phyloP scores from a whole-genome alignment of 2,113 vertebrate species.

The Stomatorhinus ivindoensis region DNA sequence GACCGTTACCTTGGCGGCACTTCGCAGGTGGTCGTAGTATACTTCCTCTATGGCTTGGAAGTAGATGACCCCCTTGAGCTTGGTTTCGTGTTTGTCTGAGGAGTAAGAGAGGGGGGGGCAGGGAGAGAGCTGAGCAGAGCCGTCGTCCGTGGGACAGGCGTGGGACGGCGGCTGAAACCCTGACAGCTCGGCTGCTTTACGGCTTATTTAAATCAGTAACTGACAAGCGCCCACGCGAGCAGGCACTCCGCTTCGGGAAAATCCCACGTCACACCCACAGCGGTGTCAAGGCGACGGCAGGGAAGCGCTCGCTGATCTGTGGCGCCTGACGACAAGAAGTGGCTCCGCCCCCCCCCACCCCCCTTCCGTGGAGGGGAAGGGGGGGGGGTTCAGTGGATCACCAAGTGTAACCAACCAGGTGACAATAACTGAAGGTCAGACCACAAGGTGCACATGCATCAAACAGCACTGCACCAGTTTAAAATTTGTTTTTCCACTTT shows the following conservation, averaged over 20 bases:
- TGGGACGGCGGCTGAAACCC: background rate
- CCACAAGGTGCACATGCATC: too few species aligned
- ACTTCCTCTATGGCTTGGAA: conserved; percentile 75
- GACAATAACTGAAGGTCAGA: too few species aligned
- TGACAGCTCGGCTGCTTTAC: background rate
- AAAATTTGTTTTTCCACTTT: background rate
- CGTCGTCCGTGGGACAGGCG: background rate
- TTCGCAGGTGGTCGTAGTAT: conserved; percentile 72
- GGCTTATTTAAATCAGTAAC: background rate
- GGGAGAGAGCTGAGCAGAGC: background rate
- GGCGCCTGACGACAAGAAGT: background rate
- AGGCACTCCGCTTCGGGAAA: background rate
- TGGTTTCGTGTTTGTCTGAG: conserved; percentile 71
- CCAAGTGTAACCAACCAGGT: too few species aligned
- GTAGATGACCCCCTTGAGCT: conserved; percentile 73
- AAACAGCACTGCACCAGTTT: too few species aligned
- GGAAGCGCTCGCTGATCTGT: background rate
- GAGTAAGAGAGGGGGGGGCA: conserved; percentile 22
- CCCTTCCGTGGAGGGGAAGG: background rate
- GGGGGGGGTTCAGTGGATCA: too few species aligned
- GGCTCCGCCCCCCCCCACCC: background rate
- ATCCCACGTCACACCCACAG: background rate
- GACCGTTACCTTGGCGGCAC: conserved; percentile 62
- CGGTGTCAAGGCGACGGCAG: background rate
- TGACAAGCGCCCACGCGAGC: background rate